phyloP scores from a whole-genome alignment of 2,888 invertebrate genomes.

The Lochmaea capreae region DNA sequence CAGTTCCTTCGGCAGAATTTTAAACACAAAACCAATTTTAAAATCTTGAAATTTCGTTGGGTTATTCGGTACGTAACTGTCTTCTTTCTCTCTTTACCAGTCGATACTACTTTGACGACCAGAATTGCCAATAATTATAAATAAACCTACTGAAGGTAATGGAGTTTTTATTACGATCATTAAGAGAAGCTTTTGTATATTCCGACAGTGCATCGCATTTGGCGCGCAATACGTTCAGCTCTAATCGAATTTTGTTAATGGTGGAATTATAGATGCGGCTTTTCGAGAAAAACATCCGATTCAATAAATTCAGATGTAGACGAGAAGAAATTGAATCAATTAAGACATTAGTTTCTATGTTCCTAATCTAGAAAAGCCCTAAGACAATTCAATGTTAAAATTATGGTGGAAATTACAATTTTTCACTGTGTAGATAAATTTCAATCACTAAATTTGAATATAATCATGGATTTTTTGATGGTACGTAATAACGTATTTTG shows the following conservation, averaged over 20 bases:
- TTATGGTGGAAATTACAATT: too few species aligned
- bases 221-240: background rate
- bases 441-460: too few species aligned
- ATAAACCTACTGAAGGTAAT: slow-evolving; percentile 26
- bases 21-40: too few species aligned
- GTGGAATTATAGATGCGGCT: background rate
- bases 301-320: background rate
- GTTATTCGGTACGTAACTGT: too few species aligned
- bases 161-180: slow-evolving; percentile 32
- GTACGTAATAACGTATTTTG: too few species aligned
- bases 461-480: too few species aligned
- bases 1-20: too few species aligned
- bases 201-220: background rate
- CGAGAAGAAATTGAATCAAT: background rate
- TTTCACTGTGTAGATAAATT: too few species aligned
- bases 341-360: background rate
- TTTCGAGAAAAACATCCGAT: background rate
- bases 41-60: too few species aligned
- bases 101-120: background rate
- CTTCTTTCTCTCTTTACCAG: background rate
- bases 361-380: background rate
- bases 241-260: slow-evolving; percentile 13
- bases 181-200: slow-evolving; percentile 15
- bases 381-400: background rate
- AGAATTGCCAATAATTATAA: slow-evolving; percentile 16